A percentile compares a stretch with the other conserved stretches of the same genome.
Conservation (phyloP, 2,888 invertebrate species). For the Eilema depressum region DNA sequence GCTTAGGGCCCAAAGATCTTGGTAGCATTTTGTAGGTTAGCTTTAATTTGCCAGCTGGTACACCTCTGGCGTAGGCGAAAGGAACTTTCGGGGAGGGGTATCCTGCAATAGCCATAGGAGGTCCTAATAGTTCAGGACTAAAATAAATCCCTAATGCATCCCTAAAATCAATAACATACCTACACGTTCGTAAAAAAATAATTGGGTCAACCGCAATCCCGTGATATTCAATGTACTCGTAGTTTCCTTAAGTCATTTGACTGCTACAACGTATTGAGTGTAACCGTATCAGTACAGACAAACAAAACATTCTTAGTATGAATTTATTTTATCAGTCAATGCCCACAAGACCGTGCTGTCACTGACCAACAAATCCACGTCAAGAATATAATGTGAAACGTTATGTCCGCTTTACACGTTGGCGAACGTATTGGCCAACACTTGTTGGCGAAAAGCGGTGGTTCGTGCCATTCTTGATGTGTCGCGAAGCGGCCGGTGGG, state of each 20-base stretch:
- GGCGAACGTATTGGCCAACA: too few relatives aligned
- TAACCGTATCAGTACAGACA: neutral
- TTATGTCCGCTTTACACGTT: neutral
- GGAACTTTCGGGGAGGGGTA: too few relatives aligned
- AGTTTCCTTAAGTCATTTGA: neutral
- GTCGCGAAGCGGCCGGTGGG: too few relatives aligned
- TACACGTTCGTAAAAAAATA: neutral
- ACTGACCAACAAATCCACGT: neutral
- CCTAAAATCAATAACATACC: too few relatives aligned
- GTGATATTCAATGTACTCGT: conserved; percentile 4
- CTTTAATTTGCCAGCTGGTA: neutral
- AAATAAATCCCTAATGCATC: too few relatives aligned
- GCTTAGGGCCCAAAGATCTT: neutral
- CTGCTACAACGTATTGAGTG: neutral
- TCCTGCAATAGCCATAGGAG: too few relatives aligned
- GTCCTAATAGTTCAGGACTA: neutral
- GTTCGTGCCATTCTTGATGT: too few relatives aligned
- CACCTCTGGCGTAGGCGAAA: too few relatives aligned
- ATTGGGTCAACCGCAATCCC: neutral
- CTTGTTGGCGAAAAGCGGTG: too few relatives aligned
- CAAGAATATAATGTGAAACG: neutral
- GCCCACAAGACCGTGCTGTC: neutral
- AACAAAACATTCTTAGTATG: neutral
- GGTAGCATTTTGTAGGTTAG: neutral
- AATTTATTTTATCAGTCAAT: neutral